Conservation (phyloP, 2,113 vertebrate genomes). For the Meriones unguiculatus region DNA sequence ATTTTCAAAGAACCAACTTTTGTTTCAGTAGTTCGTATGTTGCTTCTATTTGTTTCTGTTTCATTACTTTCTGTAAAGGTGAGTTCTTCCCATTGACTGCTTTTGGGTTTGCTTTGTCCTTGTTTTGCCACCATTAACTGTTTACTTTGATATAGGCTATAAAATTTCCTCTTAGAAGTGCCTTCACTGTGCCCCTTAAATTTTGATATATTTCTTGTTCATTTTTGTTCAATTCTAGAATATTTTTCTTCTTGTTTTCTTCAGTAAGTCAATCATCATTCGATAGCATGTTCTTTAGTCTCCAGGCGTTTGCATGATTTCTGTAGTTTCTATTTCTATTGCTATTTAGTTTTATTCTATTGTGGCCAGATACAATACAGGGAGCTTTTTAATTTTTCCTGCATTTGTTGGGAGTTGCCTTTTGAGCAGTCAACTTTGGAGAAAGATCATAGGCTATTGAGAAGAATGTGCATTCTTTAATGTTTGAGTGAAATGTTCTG, state of each 20-base stretch:
- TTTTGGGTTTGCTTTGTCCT: not conserved
- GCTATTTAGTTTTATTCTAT: slow-evolving; percentile 3
- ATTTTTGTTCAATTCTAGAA: not conserved
- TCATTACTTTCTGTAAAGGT: not conserved
- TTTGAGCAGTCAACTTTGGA: not conserved
- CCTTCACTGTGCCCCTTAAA: not conserved
- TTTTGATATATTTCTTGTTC: not conserved
- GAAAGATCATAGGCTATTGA: not conserved
- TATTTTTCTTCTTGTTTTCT: not conserved
- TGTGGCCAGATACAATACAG: slow-evolving; percentile 10
- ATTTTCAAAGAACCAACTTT: not conserved
- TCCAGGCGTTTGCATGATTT: not conserved
- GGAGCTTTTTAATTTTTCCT: not conserved
- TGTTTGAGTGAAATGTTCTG: not conserved
- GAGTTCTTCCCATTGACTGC: not conserved
- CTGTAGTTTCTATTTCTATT: not conserved
- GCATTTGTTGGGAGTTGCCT: slow-evolving; percentile 18
- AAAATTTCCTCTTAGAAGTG: not conserved
- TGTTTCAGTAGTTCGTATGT: not conserved
- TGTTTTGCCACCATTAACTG: not conserved
- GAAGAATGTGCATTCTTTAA: slow-evolving; percentile 1
- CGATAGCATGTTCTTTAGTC: not conserved
- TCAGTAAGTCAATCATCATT: not conserved
- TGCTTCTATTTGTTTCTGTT: not conserved
- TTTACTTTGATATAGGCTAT: not conserved